These are phyloP conservation scores for Synodontis membranacea DNA, from an alignment of 2,113 vertebrate species.

Conservation along the genomic window DNA sequence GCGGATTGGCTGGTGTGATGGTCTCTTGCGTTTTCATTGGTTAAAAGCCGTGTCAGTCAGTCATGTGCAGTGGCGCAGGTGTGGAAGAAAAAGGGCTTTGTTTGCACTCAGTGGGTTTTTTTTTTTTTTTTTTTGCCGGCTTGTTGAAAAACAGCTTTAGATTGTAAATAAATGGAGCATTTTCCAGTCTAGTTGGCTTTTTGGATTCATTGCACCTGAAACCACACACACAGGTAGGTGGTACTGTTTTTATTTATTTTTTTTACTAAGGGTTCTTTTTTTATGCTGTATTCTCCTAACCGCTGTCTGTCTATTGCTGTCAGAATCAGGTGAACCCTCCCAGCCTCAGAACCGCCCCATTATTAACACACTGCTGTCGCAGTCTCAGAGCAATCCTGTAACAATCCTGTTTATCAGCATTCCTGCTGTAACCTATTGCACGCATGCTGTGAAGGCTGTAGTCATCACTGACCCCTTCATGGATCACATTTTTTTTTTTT, in stretches of 20 bases:
- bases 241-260: not conserved
- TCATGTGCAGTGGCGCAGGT: constrained; percentile 10
- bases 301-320: constrained; percentile 13
- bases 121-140: not conserved
- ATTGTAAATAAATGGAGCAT: not conserved
- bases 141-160: constrained; percentile 16
- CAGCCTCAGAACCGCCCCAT: not conserved
- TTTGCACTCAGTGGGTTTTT: no score
- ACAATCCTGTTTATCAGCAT: not conserved
- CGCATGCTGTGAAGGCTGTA: not conserved
- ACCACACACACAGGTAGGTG: constrained; percentile 1
- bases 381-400: not conserved
- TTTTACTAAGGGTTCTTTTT: not conserved
- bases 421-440: not conserved
- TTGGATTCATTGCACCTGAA: not conserved
- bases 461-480: not conserved
- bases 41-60: not conserved
- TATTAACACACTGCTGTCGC: not conserved
- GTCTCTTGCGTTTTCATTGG: constrained; percentile 4
- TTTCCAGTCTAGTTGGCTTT: not conserved
- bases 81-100: constrained; percentile 23
- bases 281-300: constrained; percentile 2
- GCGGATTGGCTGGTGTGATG: constrained; percentile 25
- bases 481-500: no score
- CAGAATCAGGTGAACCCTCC: constrained; percentile 14